A percentile compares a stretch with the other conserved stretches of the same genome.
phyloP scores from a whole-genome alignment of 2,797 vertebrate genomes.

The Pseudotriccus pelzelni region DNA sequence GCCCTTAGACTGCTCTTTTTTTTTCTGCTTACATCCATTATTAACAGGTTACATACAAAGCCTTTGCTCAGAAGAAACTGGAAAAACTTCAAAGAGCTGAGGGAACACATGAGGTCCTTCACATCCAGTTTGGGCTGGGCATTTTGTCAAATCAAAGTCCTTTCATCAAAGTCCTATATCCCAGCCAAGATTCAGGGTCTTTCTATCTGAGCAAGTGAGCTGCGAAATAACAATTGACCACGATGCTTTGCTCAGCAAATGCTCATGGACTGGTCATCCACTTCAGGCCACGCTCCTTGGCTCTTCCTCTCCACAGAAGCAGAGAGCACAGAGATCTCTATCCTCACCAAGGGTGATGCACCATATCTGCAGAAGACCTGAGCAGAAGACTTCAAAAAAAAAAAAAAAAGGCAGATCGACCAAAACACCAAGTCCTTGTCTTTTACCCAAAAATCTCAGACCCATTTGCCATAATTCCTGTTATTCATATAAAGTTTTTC shows the following conservation, averaged over 20 bases:
- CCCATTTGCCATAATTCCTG: neutral
- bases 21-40: neutral
- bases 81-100: neutral
- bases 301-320: neutral
- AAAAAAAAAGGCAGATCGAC: neutral
- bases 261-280: neutral
- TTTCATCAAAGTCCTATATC: neutral
- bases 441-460: neutral
- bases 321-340: neutral
- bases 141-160: neutral
- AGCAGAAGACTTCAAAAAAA: neutral
- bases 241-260: neutral
- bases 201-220: neutral
- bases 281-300: neutral
- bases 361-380: neutral
- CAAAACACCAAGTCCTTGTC: neutral
- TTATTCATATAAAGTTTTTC: neutral
- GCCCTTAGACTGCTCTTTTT: neutral
- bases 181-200: neutral
- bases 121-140: neutral
- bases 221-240: rapidly evolving
- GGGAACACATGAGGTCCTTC: neutral
- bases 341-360: neutral
- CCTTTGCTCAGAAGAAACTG: neutral
- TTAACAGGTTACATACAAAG: neutral